Base-by-base conservation (phyloP, 2,797 vertebrate genomes). In the Gephyroberyx darwinii region DNA sequence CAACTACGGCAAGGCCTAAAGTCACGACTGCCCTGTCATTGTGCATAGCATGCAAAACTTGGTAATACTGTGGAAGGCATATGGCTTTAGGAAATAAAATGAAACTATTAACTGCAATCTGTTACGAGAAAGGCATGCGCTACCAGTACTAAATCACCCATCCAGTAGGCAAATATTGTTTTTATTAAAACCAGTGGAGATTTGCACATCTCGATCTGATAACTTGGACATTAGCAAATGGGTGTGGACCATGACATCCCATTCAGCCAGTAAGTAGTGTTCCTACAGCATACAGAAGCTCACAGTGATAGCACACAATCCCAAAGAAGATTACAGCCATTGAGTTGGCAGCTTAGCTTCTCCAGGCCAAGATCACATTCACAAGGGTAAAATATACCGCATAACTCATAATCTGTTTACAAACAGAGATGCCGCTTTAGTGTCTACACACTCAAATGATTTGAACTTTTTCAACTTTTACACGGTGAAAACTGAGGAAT, bases 241-340 rank as follows among this genome's bases (percentile, higher is more conserved):
- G n/a, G 9, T 48, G 16, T 57, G 53, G 17, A 5, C 31, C 12
- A 3, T 10, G 55, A n/a, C 63, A 41, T 13, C 67, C 33, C 55
- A 1, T 65, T 56, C 22, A 13, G 30, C 53, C 7, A 8, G 57
- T 67, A 64, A 81, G 69, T 78, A 69, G 64, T 22, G 13, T 62
- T 45, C 70, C 62, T 67, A 51, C 71, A 63, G 53, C 14, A 62
- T 57, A 66, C 68, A 63, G 56, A 71, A 71, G 80, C 76, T 84
- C 74, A 6, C 67, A 62, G 76, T 78, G 78, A 80, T 71, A 82
- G 74, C 76, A 53, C 31, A 66, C 71, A 73, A 80, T 83, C 65
- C 78, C 62, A 82, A 84, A 88, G 86, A 72, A 86, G 86, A 84
- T 89, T 88, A 86, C 58, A 45, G 60, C 64, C 78, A 69, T 41